Conservation (phyloP, 1,140 invertebrate genomes). For the Mylabris phalerata region DNA sequence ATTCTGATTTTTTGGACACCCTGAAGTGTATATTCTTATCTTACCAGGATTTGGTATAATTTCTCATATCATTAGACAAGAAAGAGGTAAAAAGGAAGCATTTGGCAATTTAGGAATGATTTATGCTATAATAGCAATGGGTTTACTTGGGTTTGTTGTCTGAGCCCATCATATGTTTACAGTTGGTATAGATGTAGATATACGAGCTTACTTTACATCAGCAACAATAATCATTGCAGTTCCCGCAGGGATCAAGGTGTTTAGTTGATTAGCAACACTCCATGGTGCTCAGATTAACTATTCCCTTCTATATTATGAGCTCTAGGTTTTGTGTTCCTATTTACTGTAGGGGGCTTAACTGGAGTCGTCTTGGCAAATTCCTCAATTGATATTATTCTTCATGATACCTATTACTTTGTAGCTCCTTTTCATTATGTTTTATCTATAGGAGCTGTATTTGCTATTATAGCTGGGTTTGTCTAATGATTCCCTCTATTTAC, state of each 20-base stretch:
- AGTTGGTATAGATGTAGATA: constrained; percentile 65
- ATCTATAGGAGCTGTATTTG: constrained; percentile 62
- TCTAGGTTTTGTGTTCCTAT: constrained; percentile 66
- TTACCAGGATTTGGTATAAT: constrained; percentile 58
- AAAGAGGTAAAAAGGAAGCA: constrained; percentile 52
- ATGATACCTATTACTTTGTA: constrained; percentile 72
- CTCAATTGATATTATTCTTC: constrained; percentile 61
- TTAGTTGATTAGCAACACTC: constrained; percentile 55
- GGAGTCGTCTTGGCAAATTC: constrained; percentile 63
- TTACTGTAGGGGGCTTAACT: constrained; percentile 56
- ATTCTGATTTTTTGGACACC: constrained; percentile 75
- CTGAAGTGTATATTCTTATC: constrained; percentile 71
- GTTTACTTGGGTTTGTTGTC: constrained; percentile 59
- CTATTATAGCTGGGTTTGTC: constrained; percentile 60
- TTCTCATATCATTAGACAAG: constrained; percentile 55
- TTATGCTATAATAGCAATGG: constrained; percentile 59
- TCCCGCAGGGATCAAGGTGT: constrained; percentile 62
- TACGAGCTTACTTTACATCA: constrained; percentile 64
- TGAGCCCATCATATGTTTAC: constrained; percentile 69
- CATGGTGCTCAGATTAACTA: constrained; percentile 49
- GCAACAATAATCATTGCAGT: constrained; percentile 67
- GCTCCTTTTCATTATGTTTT: constrained; percentile 68
- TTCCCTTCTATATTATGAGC: constrained; percentile 52
- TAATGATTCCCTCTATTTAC: constrained; percentile 60
- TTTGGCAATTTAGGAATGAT: constrained; percentile 56